phyloP scores from a whole-genome alignment of 2,888 invertebrate species.

The Himalopsyche tibetana region DNA sequence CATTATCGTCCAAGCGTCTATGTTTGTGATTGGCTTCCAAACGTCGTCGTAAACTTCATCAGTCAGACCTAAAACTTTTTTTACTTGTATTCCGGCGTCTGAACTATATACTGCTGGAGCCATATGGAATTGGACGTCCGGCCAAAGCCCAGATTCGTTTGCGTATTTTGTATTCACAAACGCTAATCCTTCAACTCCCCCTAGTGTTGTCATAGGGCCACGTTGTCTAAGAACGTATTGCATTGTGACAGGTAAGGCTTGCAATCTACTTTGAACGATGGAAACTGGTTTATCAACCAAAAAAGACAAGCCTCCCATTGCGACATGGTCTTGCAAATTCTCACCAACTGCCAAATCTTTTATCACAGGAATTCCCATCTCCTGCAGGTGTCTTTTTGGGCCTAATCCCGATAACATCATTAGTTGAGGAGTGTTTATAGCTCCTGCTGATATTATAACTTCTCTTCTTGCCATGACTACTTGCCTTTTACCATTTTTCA shows the following conservation, averaged over 20 bases:
- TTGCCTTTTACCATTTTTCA: slow-evolving; percentile 83
- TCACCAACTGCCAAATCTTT: slow-evolving; percentile 87
- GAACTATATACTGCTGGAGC: slow-evolving; percentile 92
- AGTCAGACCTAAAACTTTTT: slow-evolving; percentile 87
- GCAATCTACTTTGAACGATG: slow-evolving; percentile 87
- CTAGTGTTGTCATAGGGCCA: slow-evolving; percentile 91
- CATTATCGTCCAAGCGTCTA: slow-evolving; percentile 90
- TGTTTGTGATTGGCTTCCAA: slow-evolving; percentile 87
- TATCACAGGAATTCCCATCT: slow-evolving; percentile 84
- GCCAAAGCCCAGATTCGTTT: slow-evolving; percentile 86
- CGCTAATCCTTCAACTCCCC: slow-evolving; percentile 91
- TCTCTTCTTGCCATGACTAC: slow-evolving; percentile 86
- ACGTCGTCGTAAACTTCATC: slow-evolving; percentile 88
- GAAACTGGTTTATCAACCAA: slow-evolving; percentile 89
- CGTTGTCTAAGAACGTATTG: slow-evolving; percentile 86
- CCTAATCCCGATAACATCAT: slow-evolving; percentile 94
- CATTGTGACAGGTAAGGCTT: slow-evolving; percentile 87
- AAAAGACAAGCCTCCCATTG: slow-evolving; percentile 89
- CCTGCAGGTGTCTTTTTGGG: slow-evolving; percentile 82
- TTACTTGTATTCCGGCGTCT: slow-evolving; percentile 84
- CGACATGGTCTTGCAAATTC: slow-evolving; percentile 92
- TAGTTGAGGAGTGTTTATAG: slow-evolving; percentile 94
- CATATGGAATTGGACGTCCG: slow-evolving; percentile 95
- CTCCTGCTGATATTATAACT: slow-evolving; percentile 91
- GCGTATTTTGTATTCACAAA: slow-evolving; percentile 92